Conservation (phyloP, 1,140 invertebrate genomes). For the Drosophila lini region DNA sequence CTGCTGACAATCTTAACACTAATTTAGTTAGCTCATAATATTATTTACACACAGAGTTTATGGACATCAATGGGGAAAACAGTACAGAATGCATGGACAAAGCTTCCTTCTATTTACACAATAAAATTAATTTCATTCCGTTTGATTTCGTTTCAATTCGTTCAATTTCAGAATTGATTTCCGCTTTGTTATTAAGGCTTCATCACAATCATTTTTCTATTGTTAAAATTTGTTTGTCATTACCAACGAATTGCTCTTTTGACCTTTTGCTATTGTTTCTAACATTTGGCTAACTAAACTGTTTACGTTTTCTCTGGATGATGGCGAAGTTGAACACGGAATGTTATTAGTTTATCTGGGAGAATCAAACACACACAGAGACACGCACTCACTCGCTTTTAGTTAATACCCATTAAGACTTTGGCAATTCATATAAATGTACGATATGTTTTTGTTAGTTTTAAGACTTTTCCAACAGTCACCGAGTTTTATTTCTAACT, state of each 20-base stretch:
- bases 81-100: constrained; percentile 36
- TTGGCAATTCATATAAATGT: constrained; percentile 82
- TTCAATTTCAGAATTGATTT: constrained; percentile 48
- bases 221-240: constrained; percentile 47
- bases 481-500: constrained; percentile 68
- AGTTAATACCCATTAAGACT: constrained; percentile 75
- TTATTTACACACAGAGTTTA: constrained; percentile 71
- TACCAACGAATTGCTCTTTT: constrained; percentile 34
- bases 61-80: constrained; percentile 33
- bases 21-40: constrained; percentile 67
- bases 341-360: constrained; percentile 61
- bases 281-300: constrained; percentile 75
- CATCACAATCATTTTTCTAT: constrained; percentile 72
- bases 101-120: constrained; percentile 48
- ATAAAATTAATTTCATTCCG: constrained; percentile 44
- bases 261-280: constrained; percentile 53
- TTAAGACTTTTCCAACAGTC: constrained; percentile 81
- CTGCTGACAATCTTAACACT: constrained; percentile 56
- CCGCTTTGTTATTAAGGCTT: constrained; percentile 61
- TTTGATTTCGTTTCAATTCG: constrained; percentile 53
- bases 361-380: constrained; percentile 42
- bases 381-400: constrained; percentile 39
- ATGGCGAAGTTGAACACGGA: constrained; percentile 63
- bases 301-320: constrained; percentile 48
- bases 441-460: constrained; percentile 83